Conservation (phyloP, 2,113 vertebrate genomes). For the Blennius ocellaris region DNA sequence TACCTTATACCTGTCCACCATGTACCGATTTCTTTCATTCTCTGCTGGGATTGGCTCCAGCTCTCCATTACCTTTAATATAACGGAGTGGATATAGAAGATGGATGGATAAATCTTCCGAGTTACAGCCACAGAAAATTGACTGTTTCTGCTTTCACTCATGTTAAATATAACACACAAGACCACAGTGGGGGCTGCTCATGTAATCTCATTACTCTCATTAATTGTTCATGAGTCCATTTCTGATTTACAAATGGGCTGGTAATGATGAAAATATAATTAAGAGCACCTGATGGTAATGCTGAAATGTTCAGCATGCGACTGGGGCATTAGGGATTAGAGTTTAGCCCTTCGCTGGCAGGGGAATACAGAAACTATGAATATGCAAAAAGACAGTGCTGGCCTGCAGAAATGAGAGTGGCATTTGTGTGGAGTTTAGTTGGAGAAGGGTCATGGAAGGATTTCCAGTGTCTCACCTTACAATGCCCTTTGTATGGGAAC, state of each 20-base stretch:
- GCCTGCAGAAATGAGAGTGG: neutral
- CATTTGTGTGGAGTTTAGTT: slow-evolving; percentile 1
- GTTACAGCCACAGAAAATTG: neutral
- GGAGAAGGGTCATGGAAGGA: slow-evolving; percentile 10
- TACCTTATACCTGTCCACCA: too few relatives aligned
- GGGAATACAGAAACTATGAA: slow-evolving; percentile 15
- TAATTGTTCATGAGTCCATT: slow-evolving; percentile 50
- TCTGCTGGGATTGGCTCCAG: too few relatives aligned
- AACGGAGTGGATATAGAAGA: too few relatives aligned
- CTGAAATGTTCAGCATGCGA: slow-evolving; percentile 21
- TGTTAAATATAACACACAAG: slow-evolving; percentile 26
- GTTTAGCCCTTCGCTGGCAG: slow-evolving; percentile 3
- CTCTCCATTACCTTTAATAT: too few relatives aligned
- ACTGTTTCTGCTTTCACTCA: neutral
- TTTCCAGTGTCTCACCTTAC: neutral
- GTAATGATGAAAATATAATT: slow-evolving; percentile 60
- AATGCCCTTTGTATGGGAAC: neutral
- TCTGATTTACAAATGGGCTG: slow-evolving; percentile 48
- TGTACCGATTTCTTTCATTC: too few relatives aligned
- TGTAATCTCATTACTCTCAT: slow-evolving; percentile 61
- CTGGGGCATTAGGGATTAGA: slow-evolving; percentile 35
- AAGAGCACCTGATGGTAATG: slow-evolving; percentile 57
- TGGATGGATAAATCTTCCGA: too few relatives aligned
- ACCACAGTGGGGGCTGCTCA: slow-evolving; percentile 40
- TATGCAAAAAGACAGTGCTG: neutral